Conservation (phyloP, 2,797 vertebrate species). For the Holocentrus rufus region DNA sequence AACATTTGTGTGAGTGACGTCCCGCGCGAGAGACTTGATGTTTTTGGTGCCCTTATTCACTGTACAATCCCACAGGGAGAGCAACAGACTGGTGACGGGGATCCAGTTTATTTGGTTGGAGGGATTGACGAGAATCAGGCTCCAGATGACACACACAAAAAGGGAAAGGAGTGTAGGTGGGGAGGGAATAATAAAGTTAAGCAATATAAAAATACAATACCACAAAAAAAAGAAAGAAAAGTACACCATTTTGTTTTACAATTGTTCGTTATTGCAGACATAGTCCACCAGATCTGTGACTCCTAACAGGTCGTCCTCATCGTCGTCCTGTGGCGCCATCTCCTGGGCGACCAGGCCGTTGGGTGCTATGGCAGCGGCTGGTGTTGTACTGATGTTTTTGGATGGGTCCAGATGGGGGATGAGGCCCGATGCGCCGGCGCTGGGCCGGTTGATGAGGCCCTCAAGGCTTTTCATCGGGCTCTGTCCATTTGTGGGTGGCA, state of each 20-base stretch:
- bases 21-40: not conserved
- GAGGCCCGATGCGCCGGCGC: conserved; percentile 44
- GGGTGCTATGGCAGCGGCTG: conserved; percentile 79
- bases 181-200: conserved; percentile 73
- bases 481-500: conserved; percentile 92
- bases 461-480: conserved; percentile 88
- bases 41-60: conserved; percentile 40
- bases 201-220: conserved; percentile 77
- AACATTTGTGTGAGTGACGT: conserved; percentile 1
- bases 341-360: conserved; percentile 89
- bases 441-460: conserved; percentile 82
- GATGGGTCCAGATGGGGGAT: conserved; percentile 56
- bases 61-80: conserved; percentile 52
- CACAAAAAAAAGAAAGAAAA: conserved; percentile 61
- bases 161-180: conserved; percentile 42
- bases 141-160: conserved; percentile 41
- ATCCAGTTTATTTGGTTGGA: conserved; percentile 43
- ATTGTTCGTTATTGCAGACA: conserved; percentile 99
- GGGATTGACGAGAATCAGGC: conserved; percentile 29
- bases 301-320: conserved; percentile 96
- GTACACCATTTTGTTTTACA: conserved; percentile 82
- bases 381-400: conserved; percentile 82
- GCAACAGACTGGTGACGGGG: conserved; percentile 24
- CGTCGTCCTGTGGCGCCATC: conserved; percentile 88
- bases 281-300: conserved; percentile 99